phyloP scores from a whole-genome alignment of 2,888 invertebrate species.

The Thyatira batis region DNA sequence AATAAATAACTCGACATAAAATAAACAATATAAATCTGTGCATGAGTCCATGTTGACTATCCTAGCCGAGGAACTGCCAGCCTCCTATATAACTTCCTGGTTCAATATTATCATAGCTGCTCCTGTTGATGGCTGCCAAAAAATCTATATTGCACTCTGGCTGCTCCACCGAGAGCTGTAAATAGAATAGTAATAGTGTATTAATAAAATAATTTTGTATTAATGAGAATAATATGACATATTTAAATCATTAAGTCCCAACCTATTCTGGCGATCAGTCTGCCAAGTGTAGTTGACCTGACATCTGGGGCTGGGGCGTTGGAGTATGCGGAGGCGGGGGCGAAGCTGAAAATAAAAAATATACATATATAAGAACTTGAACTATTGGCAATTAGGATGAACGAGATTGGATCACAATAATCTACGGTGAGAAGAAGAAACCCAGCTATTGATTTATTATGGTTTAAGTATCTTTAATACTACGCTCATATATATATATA shows the following conservation, averaged over 20 bases:
- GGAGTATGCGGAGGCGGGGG: slow-evolving; percentile 79
- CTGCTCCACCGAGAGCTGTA: slow-evolving; percentile 65
- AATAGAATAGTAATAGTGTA: too few species aligned
- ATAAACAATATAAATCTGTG: slow-evolving; percentile 58
- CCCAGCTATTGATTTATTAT: too few species aligned
- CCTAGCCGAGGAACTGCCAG: slow-evolving; percentile 39
- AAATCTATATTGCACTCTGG: slow-evolving; percentile 65
- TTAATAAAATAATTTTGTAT: too few species aligned
- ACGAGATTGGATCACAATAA: background rate
- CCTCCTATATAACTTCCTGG: slow-evolving; percentile 25
- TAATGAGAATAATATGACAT: too few species aligned
- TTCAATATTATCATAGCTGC: slow-evolving; percentile 54
- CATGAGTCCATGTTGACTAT: slow-evolving; percentile 66
- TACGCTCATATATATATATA: too few species aligned
- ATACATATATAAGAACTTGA: background rate
- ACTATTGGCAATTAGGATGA: background rate
- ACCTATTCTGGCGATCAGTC: slow-evolving; percentile 69
- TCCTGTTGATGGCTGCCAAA: slow-evolving; percentile 65
- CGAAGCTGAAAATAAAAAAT: slow-evolving; percentile 66
- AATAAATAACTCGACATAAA: slow-evolving; percentile 64
- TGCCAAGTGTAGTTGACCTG: slow-evolving; percentile 69
- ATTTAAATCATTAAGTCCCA: slow-evolving; percentile 7
- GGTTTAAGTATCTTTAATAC: too few species aligned
- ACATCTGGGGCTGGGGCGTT: slow-evolving; percentile 76
- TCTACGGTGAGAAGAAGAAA: background rate